Evolutionary conservation across 2,797 vertebrate genomes (phyloP).

Genomic region (Nannoperca australis): DNA sequence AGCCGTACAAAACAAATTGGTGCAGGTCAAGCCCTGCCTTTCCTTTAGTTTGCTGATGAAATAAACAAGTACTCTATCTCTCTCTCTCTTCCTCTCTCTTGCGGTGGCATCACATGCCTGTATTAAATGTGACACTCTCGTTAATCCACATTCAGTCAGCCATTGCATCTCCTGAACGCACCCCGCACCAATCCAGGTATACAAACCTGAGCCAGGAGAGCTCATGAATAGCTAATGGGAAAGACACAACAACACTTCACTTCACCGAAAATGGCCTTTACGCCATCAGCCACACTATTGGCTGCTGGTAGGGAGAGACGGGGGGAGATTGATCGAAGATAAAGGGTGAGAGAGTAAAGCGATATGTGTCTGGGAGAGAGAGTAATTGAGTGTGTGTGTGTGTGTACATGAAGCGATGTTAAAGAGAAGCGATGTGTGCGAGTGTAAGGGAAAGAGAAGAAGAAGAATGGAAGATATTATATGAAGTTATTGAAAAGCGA

Average conservation of each 20-base stretch:
- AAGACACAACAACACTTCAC: slow-evolving; percentile 63
- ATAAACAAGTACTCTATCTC: slow-evolving; percentile 72
- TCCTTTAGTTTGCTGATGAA: slow-evolving; percentile 69
- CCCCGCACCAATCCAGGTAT: slow-evolving; percentile 59
- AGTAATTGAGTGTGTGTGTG: slow-evolving; percentile 39
- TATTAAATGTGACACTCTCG: slow-evolving; percentile 74
- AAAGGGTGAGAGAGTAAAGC: slow-evolving; percentile 66
- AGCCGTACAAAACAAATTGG: slow-evolving; percentile 64
- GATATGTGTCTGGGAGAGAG: slow-evolving; percentile 60
- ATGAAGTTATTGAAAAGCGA: slow-evolving; percentile 75
- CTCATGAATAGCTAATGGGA: slow-evolving; percentile 79
- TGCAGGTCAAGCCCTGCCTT: slow-evolving; percentile 62
- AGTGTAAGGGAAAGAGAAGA: slow-evolving; percentile 45
- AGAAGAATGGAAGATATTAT: slow-evolving; percentile 73
- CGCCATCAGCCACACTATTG: slow-evolving; percentile 57
- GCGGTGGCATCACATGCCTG: slow-evolving; percentile 52
- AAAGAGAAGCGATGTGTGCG: slow-evolving; percentile 41
- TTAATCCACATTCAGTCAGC: slow-evolving; percentile 76
- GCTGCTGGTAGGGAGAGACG: slow-evolving; percentile 49
- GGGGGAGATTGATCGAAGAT: slow-evolving; percentile 65
- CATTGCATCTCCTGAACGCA: slow-evolving; percentile 51
- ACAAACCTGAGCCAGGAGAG: slow-evolving; percentile 54
- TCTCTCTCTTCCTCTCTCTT: slow-evolving; percentile 28
- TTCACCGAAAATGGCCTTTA: slow-evolving; percentile 72
- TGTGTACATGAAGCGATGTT: slow-evolving; percentile 4